Evolutionary conservation across 2,797 vertebrate species (phyloP).

Genomic region (Mionectes olivaceus): DNA sequence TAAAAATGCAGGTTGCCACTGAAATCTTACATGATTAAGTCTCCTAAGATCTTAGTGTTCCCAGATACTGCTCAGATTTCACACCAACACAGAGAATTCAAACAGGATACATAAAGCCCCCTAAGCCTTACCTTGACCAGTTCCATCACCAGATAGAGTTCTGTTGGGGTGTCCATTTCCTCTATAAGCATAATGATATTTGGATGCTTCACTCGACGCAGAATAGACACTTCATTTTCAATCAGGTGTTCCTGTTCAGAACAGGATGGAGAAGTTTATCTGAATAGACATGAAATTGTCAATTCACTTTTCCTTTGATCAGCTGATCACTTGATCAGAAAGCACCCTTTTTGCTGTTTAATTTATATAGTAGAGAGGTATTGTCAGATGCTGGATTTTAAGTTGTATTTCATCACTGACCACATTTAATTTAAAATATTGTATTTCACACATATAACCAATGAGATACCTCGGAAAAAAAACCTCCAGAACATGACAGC

Average conservation of each 20-base stretch:
- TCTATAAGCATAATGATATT: slow-evolving; percentile 98
- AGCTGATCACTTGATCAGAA: neutral
- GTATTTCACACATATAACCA: neutral
- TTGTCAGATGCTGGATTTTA: neutral
- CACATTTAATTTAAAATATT: neutral
- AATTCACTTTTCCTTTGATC: neutral
- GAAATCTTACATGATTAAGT: neutral
- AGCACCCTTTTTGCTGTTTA: neutral
- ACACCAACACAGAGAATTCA: neutral
- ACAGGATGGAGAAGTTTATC: neutral
- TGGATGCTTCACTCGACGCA: slow-evolving; percentile 94
- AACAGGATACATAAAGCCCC: neutral
- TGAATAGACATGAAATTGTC: neutral
- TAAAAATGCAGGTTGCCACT: neutral
- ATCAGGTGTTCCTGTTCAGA: slow-evolving; percentile 92
- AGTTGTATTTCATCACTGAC: neutral
- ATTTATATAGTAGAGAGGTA: neutral
- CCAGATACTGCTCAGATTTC: neutral
- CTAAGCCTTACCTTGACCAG: slow-evolving; percentile 87
- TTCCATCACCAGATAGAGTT: slow-evolving; percentile 97
- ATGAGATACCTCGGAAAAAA: neutral
- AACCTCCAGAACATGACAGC: neutral
- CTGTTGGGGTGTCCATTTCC: slow-evolving; percentile 91
- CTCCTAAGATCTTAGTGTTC: neutral
- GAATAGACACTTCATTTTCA: slow-evolving; percentile 94